These are phyloP conservation scores for Oscheius onirici DNA, from an alignment of 2,888 invertebrate genomes.

Conservation along the genomic window DNA sequence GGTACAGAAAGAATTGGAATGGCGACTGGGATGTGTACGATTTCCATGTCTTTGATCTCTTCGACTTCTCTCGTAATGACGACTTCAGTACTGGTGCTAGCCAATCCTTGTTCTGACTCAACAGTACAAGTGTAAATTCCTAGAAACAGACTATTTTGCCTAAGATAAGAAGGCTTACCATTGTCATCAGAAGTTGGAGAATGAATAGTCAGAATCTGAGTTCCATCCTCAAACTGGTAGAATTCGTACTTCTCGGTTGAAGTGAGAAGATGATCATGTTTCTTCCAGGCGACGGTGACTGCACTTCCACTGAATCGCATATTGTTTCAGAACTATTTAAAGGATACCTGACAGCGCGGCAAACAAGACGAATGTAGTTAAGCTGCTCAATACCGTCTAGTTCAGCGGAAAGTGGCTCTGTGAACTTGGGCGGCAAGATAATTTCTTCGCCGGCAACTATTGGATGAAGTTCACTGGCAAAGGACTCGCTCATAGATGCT, in stretches of 20 bases:
- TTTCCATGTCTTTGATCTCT: conserved; percentile 5
- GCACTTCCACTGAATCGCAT: conserved; percentile 45
- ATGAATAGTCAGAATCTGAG: conserved; percentile 55
- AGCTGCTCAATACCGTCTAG: conserved; percentile 48
- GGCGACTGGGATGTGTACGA: not conserved
- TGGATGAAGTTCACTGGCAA: conserved; percentile 32
- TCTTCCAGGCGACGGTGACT: conserved; percentile 53
- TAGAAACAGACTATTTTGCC: not conserved
- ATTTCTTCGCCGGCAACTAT: conserved; percentile 30
- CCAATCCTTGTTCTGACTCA: conserved; percentile 58
- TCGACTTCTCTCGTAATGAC: conserved; percentile 23
- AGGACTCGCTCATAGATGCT: conserved; percentile 51
- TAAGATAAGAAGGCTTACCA: conserved; percentile 18
- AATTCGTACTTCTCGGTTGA: conserved; percentile 55
- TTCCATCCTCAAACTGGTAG: conserved; percentile 54
- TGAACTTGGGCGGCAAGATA: conserved; percentile 57
- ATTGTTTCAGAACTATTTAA: too few relatives aligned
- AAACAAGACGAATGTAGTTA: conserved; percentile 53
- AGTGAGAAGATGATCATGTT: conserved; percentile 44
- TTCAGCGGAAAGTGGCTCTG: conserved; percentile 51
- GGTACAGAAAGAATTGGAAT: conserved; percentile 2
- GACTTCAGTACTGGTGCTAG: conserved; percentile 52
- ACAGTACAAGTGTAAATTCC: conserved; percentile 59
- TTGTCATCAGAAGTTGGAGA: conserved; percentile 39
- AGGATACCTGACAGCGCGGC: conserved; percentile 44